These are phyloP conservation scores for Sitophilus oryzae DNA, from an alignment of 1,140 invertebrate genomes.

Conservation along the genomic window DNA sequence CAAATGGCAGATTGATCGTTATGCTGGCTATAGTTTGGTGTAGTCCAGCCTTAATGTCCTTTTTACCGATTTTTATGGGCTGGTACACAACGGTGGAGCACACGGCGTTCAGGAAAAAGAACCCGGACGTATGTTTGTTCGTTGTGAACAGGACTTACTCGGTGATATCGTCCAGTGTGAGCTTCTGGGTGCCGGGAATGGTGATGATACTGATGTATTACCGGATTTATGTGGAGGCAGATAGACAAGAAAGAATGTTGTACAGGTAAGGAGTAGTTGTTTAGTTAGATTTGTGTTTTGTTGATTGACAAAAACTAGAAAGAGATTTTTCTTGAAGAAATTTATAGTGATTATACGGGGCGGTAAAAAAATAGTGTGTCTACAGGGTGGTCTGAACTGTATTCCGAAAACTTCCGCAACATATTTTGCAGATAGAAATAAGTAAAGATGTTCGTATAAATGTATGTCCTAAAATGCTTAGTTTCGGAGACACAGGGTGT, in stretches of 20 bases:
- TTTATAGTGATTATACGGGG: no score
- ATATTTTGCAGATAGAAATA: no score
- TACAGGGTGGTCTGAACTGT: no score
- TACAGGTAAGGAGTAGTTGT: conserved; percentile 81
- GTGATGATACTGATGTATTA: conserved; percentile 95
- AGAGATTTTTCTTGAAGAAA: no score
- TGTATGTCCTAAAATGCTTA: no score
- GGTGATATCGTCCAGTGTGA: conserved; percentile 84
- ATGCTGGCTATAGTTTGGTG: conserved; percentile 88
- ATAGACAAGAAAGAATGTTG: conserved; percentile 84
- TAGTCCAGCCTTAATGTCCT: conserved; percentile 85
- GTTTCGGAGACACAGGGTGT: no score
- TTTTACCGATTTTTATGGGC: conserved; percentile 90
- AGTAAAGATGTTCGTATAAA: no score
- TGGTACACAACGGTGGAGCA: conserved; percentile 87
- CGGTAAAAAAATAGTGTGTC: no score
- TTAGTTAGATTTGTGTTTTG: no score
- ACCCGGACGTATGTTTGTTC: conserved; percentile 77
- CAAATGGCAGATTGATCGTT: conserved; percentile 63
- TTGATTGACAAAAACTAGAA: no score
- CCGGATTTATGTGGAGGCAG: conserved; percentile 86
- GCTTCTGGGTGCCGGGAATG: conserved; percentile 91
- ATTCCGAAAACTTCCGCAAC: no score
- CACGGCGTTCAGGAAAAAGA: conserved; percentile 59
- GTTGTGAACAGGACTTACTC: conserved; percentile 87